Evolutionary conservation across 1,140 invertebrate genomes (phyloP), one percentile per base, ranked within the genome.

Genomic region (Papilio helenus): DNA sequence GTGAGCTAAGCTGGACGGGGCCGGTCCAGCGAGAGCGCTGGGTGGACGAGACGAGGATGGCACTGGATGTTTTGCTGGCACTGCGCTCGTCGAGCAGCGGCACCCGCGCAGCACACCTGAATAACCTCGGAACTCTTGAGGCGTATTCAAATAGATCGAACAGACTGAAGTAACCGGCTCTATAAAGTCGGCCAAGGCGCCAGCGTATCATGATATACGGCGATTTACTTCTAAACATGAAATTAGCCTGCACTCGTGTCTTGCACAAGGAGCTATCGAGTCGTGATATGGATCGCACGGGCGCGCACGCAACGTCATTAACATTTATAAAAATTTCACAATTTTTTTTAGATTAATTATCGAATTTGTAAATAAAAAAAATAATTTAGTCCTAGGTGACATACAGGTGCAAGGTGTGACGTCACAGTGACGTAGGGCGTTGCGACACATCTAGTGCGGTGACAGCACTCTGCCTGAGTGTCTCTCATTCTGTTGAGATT

Each of bases 191-290:
- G 61, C 61, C 61, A 68, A 68, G 61, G 61, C 12, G 61, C 61
- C 7, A 16, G 26, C 26, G 26, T 68, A 68, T 68, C 61, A 68
- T 68, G 61, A 68, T 68, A 29, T 68, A 68, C 61, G 26, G 26
- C 61, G 61, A 68, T 68, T 68, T 68, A 68, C 26, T 68, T 29
- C 61, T 68, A 68, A 65, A 26, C 14, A 68, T 68, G 26, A 68
- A 68, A 68, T 68, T 68, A 68, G 26, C 61, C 61, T 68, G 26
- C 26, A 68, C 61, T 29, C 26, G 23, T 29, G 29, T 5, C 23
- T 68, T 68, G 26, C 61, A 68, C 61, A 68, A 68, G 26, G 4
- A 68, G 23, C 14, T 26, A 68, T 68, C 61, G 61, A 68, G 12
- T 68, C 61, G 61, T 16, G 61, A 68, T 68, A 68, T 34, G 61